Conservation (phyloP, 2,888 invertebrate species). For the Choristoneura rosaceana region DNA sequence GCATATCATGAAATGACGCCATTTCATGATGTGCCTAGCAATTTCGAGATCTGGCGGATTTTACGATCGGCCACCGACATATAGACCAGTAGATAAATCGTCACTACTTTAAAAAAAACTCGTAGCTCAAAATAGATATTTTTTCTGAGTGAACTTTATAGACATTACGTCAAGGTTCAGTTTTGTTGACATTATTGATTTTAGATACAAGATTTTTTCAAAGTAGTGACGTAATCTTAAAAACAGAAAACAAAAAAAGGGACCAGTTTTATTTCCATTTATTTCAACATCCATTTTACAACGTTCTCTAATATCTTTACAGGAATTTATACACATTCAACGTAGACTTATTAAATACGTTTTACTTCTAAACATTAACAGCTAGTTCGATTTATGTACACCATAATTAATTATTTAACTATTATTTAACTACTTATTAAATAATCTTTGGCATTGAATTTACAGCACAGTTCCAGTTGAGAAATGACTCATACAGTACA, state of each 20-base stretch:
- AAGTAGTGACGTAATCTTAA: too few species aligned
- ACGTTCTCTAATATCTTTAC: slow-evolving; percentile 45
- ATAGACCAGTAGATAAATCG: too few species aligned
- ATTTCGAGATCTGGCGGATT: too few species aligned
- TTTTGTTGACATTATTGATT: too few species aligned
- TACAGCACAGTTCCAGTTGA: slow-evolving; percentile 41
- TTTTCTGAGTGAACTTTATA: too few species aligned
- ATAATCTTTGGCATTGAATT: slow-evolving; percentile 52
- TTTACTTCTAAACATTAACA: slow-evolving; percentile 42
- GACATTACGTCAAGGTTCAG: too few species aligned
- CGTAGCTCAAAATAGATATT: too few species aligned
- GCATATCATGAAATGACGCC: too few species aligned
- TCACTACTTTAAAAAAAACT: too few species aligned
- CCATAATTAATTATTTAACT: slow-evolving; percentile 6
- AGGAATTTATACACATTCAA: slow-evolving; percentile 27
- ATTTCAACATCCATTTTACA: slow-evolving; percentile 64
- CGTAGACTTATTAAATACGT: background rate
- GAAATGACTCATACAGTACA: background rate
- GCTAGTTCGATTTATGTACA: slow-evolving; percentile 44
- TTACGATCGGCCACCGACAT: too few species aligned
- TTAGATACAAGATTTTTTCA: too few species aligned
- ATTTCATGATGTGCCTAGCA: too few species aligned
- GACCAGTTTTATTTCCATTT: slow-evolving; percentile 46
- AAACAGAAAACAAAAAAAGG: slow-evolving; percentile 4
- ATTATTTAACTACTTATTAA: background rate